A percentile compares a stretch with the other conserved stretches of the same genome.
Conservation (phyloP, 2,888 invertebrate species). For the Netelia inedita region DNA sequence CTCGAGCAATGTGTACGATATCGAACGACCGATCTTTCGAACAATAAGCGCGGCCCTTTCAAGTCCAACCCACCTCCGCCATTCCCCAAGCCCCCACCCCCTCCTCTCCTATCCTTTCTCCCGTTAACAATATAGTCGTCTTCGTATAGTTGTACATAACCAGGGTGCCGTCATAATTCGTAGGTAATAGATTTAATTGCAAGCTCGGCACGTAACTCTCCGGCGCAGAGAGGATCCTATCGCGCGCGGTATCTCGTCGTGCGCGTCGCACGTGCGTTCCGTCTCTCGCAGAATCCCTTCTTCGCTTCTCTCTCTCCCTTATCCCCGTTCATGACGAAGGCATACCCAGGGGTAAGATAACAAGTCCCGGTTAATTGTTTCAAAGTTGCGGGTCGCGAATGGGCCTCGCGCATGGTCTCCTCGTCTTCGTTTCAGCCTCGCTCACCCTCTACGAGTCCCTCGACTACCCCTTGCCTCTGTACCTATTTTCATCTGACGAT, state of each 20-base stretch:
- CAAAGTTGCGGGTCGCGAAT: constrained; percentile 74
- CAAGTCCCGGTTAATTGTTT: constrained; percentile 80
- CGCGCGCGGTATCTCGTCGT: constrained; percentile 38
- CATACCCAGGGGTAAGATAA: constrained; percentile 74
- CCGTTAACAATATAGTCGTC: constrained; percentile 14
- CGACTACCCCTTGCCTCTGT: neutral
- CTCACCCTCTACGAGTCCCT: constrained; percentile 12
- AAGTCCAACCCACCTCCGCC: neutral
- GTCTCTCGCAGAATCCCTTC: constrained; percentile 47
- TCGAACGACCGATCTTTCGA: constrained; percentile 54
- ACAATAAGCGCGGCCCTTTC: constrained; percentile 37
- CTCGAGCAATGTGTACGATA: constrained; percentile 1
- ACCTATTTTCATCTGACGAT: constrained; percentile 6
- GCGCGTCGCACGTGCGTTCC: constrained; percentile 10
- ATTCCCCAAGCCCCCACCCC: too few relatives aligned
- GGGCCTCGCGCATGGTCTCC: neutral
- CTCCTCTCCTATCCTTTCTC: neutral
- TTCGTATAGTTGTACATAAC: constrained; percentile 13
- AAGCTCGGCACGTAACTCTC: constrained; percentile 65
- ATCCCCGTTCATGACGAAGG: constrained; percentile 38
- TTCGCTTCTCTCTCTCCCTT: constrained; percentile 14
- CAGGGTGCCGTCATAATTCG: constrained; percentile 72
- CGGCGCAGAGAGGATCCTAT: constrained; percentile 41
- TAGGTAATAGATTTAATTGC: constrained; percentile 76
- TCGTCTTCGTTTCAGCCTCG: neutral